Evolutionary conservation across 53 echinoderm and acorn worm species (phyloP), one percentile per base, ranked within the genome.

Genomic region (Mesocentrotus franciscanus): DNA sequence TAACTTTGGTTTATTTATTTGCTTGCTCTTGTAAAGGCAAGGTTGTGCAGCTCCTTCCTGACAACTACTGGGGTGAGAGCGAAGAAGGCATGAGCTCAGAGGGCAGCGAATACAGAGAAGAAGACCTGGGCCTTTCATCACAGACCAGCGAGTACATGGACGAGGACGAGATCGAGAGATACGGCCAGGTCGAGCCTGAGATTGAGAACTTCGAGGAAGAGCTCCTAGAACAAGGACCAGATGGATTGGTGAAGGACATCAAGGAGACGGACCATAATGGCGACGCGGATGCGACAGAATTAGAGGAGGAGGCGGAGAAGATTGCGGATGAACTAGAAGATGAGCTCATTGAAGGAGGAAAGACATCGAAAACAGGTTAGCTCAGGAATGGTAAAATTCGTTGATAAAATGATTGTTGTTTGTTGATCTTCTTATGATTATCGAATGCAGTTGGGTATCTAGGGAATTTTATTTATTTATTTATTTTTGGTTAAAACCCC

Each of bases 61-160:
- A 94, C 42, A 85, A 84, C 85, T 94, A 94, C 85, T 94, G 94
- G 94, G 94, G 62, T 14, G 94, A 55, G 60, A 85, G 85, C 85
- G 85, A 94, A 61, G 42, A 85, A 33, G 66, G 17, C 4, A 62
- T 94, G 66, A 85, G 94, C 71, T 94, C 94, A 24, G 94, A 93
- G 81, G 57, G 81, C 34, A 93, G 93, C 61, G 93, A 93, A 26
- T 93, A 79, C 93, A 32, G 16, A 16, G 32, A 22, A 39, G 92
- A 42, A n/a, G 49, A 92, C 30, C 39, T 92, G 36, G 92, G 26
- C 42, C 71, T 93, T 11, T 93, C 76, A 56, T 93, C 93, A 30
- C 78, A 93, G 60, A 85, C 94, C 36, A 94, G 94, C 85, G 57
- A 93, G 56, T 93, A 16, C 78, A 15, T 75, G 29, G 85, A 62